A percentile compares a stretch with the other conserved stretches of the same genome.
These are phyloP conservation scores for Maconellicoccus hirsutus DNA, from an alignment of 1,140 invertebrate species.

Conservation along the genomic window DNA sequence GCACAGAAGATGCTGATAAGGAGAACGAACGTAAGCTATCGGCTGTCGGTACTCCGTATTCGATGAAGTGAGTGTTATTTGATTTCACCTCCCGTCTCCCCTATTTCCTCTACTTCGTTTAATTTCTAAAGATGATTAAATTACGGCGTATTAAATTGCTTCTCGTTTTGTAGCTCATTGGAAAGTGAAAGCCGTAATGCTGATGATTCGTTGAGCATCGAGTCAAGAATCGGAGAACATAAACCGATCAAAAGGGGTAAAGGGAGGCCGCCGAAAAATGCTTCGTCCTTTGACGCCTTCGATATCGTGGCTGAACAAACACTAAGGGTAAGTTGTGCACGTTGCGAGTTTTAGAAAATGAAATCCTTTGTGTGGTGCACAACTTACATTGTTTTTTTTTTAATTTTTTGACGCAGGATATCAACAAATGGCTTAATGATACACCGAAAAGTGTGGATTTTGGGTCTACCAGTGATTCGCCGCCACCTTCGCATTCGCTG, in stretches of 20 bases:
- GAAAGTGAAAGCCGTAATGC: not conserved
- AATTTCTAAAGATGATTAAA: not conserved
- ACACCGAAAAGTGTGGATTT: constrained; percentile 60
- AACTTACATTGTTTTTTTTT: constrained; percentile 18
- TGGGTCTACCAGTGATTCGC: constrained; percentile 59
- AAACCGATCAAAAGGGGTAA: constrained; percentile 34
- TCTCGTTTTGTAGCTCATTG: not conserved
- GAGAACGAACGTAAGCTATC: constrained; percentile 27
- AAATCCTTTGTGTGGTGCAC: not conserved
- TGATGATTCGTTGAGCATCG: constrained; percentile 26
- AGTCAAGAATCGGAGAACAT: constrained; percentile 31
- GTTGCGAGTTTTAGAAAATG: no score
- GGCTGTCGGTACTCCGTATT: not conserved
- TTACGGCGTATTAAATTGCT: not conserved
- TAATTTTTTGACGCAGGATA: constrained; percentile 43
- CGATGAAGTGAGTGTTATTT: constrained; percentile 24
- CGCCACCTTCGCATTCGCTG: constrained; percentile 30
- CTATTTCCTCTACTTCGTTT: not conserved
- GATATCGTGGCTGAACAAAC: constrained; percentile 68
- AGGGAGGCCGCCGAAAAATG: constrained; percentile 26
- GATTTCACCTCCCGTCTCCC: not conserved
- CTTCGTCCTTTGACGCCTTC: constrained; percentile 58
- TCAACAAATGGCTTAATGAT: constrained; percentile 77
- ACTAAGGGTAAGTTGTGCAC: constrained; percentile 52
- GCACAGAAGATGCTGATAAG: constrained; percentile 35